Percentiles rank a stretch among this genome's conserved stretches.
These are phyloP conservation scores for Drosophila setosimentum DNA, from an alignment of 2,888 invertebrate genomes.

Conservation along the genomic window DNA sequence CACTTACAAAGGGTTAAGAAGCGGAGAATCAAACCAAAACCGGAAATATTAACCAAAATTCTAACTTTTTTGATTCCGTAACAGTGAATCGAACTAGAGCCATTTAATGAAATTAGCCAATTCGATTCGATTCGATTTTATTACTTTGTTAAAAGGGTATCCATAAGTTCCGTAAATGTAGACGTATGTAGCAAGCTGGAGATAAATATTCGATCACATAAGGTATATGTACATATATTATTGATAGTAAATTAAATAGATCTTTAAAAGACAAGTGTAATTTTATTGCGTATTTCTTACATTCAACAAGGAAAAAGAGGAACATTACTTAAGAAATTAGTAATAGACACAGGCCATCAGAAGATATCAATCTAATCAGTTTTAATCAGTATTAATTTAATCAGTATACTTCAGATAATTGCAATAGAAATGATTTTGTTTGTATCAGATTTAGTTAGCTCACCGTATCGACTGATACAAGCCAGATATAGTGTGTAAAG, in stretches of 20 bases:
- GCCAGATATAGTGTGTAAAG: constrained; percentile 13
- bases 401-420: constrained; percentile 4
- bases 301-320: neutral
- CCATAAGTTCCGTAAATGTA: no score
- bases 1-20: neutral
- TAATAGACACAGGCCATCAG: neutral
- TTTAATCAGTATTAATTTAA: constrained; percentile 23
- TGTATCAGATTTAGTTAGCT: constrained; percentile 42
- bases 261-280: neutral
- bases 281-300: neutral
- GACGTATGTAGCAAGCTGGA: no score
- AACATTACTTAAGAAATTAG: neutral
- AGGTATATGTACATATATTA: no score
- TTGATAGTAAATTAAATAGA: no score
- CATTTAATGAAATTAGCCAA: no score
- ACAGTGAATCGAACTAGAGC: no score
- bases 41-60: no score
- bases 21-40: neutral
- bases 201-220: no score
- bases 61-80: no score
- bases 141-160: no score
- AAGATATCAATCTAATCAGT: constrained; percentile 20
- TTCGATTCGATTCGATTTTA: no score
- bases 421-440: constrained; percentile 10
- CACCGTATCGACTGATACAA: constrained; percentile 29